phyloP scores from a whole-genome alignment of 2,113 vertebrate species.

The Cheirogaleus medius region DNA sequence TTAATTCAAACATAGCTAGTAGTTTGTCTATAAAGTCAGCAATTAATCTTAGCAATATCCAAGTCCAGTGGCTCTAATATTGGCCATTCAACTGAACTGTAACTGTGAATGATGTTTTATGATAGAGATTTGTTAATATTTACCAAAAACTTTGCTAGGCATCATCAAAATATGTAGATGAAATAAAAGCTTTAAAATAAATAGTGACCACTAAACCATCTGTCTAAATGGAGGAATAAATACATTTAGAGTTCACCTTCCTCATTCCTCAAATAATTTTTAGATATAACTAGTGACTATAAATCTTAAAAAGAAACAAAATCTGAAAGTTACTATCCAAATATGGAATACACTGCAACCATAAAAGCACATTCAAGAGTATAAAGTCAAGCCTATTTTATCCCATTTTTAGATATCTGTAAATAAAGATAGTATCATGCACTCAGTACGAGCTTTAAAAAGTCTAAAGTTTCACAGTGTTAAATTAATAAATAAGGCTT shows the following conservation, averaged over 20 bases:
- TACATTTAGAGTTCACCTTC: neutral
- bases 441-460: neutral
- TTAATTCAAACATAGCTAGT: neutral
- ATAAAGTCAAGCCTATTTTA: neutral
- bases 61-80: neutral
- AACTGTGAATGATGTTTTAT: neutral
- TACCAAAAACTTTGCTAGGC: neutral
- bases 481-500: neutral
- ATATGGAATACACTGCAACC: neutral
- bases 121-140: neutral
- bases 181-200: neutral
- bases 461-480: neutral
- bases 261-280: neutral
- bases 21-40: neutral
- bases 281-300: neutral
- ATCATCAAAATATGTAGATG: neutral
- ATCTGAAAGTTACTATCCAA: neutral
- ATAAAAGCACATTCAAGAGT: neutral
- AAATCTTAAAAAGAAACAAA: neutral
- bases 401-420: neutral
- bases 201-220: neutral
- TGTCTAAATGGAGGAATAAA: neutral
- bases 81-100: neutral
- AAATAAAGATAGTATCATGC: neutral
- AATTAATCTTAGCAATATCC: neutral